Base-by-base conservation (phyloP, 2,888 invertebrate species). In the Rapana venosa region DNA sequence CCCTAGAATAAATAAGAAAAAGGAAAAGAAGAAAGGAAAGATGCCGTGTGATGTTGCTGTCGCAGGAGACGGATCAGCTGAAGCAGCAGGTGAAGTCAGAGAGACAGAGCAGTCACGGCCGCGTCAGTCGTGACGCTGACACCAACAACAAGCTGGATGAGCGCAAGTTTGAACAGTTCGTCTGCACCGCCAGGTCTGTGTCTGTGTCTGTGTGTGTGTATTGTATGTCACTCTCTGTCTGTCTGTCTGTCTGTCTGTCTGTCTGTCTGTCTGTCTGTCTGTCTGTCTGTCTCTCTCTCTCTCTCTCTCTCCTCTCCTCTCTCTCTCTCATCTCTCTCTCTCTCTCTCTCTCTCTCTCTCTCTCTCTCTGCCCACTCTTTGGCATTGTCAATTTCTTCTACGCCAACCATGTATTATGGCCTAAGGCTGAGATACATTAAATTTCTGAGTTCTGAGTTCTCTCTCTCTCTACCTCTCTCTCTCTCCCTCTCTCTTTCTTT, bases 1-100 rank as follows among this genome's bases (percentile, higher is more conserved):
- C n/a, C n/a, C n/a, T n/a, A n/a, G n/a, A n/a, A n/a, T n/a, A n/a
- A n/a, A 47, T 2, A 47, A 47, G 47, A 47, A 47, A 47, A 47
- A 8, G 8, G 47, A 47, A 47, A 47, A 47, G 47, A 47, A 5
- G 47, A 47, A 47, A 47, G 47, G 8, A 47, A 47, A 47, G 8
- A 47, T 47, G 47, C 47, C 8, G 8, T 47, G 47, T 47, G 4
- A 47, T 8, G 47, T 47, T 47, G 30, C 35, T 83, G 47, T 93
- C 8, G 15, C 92, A 96, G 95, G 96, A 96, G 91, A 96, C 96
- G 32, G 95, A 95, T 66, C 94, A 94, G 89, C 89, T 96, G 87
- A 92, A 93, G 66, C 92, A 93, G 35, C 91, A 93, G 74, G 89
- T 84, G 36, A 90, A 83, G 83, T 84, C 93, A 61, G 94, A 95